These are phyloP conservation scores for Hirtodrosophila confusa DNA, from an alignment of 2,888 invertebrate species.

Conservation along the genomic window DNA sequence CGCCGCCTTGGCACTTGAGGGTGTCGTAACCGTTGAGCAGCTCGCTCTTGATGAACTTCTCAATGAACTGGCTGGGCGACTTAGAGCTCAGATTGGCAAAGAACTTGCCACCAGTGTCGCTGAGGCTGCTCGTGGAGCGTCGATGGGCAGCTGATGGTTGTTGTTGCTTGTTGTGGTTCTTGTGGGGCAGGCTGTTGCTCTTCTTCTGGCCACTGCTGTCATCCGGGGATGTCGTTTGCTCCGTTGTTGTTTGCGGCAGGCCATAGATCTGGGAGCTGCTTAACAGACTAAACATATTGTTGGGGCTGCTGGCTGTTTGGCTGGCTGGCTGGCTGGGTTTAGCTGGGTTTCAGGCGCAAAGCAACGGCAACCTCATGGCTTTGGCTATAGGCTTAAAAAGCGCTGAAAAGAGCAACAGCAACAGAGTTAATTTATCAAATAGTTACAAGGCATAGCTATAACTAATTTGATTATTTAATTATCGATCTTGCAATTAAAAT, in stretches of 20 bases:
- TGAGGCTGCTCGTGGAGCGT: constrained; percentile 60
- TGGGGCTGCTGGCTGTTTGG: constrained; percentile 38
- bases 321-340: constrained; percentile 27
- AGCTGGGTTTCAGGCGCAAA: constrained; percentile 22
- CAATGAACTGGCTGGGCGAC: constrained; percentile 80
- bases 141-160: constrained; percentile 34
- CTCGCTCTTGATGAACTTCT: constrained; percentile 82
- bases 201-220: constrained; percentile 54
- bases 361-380: constrained; percentile 46
- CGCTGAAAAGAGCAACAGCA: constrained; percentile 34
- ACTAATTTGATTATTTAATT: constrained; percentile 22
- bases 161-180: constrained; percentile 37
- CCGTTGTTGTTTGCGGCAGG: constrained; percentile 69
- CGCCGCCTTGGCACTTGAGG: constrained; percentile 65
- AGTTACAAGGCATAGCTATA: constrained; percentile 3
- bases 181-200: constrained; percentile 66
- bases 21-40: constrained; percentile 80
- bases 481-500: constrained; percentile 30
- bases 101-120: constrained; percentile 66
- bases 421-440: constrained; percentile 6
- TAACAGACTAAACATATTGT: constrained; percentile 82
- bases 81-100: constrained; percentile 73
- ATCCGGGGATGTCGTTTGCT: constrained; percentile 32
- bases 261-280: constrained; percentile 82
- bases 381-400: constrained; percentile 23